Conservation (phyloP, 2,113 vertebrate species). For the Emydocephalus ijimae region DNA sequence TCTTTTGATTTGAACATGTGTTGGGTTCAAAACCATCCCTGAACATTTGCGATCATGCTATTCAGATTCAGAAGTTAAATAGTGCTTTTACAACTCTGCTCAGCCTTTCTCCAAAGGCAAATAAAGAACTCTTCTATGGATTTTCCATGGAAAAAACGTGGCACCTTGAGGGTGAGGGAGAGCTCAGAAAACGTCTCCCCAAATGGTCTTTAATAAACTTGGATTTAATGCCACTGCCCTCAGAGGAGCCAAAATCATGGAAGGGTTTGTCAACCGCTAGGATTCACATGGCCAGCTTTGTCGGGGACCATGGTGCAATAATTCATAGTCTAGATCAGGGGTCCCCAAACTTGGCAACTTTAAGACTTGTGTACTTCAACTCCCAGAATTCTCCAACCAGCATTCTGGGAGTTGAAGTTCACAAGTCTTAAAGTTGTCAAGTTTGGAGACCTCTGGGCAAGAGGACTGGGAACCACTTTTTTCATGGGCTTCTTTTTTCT, state of each 20-base stretch:
- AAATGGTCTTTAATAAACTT: slow-evolving; percentile 31
- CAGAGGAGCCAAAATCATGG: slow-evolving; percentile 2
- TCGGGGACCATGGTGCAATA: background rate
- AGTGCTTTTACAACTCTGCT: slow-evolving; percentile 12
- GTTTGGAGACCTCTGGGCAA: no score
- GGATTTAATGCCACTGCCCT: slow-evolving; percentile 23
- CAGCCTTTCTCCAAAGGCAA: slow-evolving; percentile 4
- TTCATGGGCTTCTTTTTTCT: background rate
- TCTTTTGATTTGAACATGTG: background rate
- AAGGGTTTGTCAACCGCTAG: slow-evolving; percentile 6
- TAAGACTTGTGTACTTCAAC: no score
- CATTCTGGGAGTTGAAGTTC: no score
- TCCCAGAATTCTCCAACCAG: no score
- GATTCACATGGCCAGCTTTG: background rate
- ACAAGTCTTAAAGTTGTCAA: no score
- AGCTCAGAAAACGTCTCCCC: slow-evolving; percentile 14
- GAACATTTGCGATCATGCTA: background rate
- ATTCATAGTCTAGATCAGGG: background rate
- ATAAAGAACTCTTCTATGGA: slow-evolving; percentile 17
- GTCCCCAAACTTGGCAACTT: no score
- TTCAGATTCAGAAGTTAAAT: slow-evolving; percentile 19
- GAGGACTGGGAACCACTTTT: background rate
- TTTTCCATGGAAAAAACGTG: slow-evolving; percentile 16
- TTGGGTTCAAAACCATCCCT: background rate
- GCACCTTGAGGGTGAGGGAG: background rate